These are phyloP conservation scores for Paralinhomoeus sp. DNA, from an alignment of 2,888 invertebrate genomes.

Conservation along the genomic window DNA sequence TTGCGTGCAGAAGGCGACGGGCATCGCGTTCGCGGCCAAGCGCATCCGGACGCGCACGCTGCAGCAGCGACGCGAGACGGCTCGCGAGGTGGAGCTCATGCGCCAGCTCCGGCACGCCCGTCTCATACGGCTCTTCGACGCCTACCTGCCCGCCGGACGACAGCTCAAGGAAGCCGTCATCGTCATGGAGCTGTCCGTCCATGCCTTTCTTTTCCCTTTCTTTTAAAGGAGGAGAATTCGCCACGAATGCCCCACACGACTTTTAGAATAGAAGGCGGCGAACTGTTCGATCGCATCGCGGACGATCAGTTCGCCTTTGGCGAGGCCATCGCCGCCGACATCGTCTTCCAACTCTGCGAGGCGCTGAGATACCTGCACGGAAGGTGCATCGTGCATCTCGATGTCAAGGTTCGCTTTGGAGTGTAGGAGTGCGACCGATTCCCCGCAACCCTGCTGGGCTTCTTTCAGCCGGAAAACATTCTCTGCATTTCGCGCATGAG, in stretches of 20 bases:
- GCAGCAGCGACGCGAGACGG: no score
- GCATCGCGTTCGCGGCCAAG: constrained; percentile 54
- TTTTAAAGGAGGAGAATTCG: no score
- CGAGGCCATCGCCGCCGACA: constrained; percentile 28
- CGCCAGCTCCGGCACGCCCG: no score
- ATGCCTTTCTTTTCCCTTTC: no score
- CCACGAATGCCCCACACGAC: no score
- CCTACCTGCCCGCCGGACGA: no score
- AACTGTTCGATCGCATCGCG: constrained; percentile 29
- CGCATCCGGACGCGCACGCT: constrained; percentile 35
- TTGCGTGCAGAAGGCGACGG: constrained; percentile 39
- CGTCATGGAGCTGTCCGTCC: no score
- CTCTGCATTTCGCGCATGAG: constrained; percentile 27
- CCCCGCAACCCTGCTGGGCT: no score
- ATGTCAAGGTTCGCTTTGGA: constrained; percentile 27
- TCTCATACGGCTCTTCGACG: no score
- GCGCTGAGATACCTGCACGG: constrained; percentile 31
- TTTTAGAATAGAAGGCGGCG: constrained; percentile 30
- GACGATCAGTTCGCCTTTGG: constrained; percentile 27
- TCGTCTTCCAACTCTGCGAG: constrained; percentile 30
- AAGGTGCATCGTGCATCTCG: constrained; percentile 30
- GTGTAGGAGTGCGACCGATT: no score
- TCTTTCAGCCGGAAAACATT: constrained; percentile 31
- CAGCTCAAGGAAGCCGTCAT: no score
- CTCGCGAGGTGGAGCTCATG: no score